Percentiles rank a stretch among this genome's conserved stretches.
Conservation (phyloP, 64 coral and sea anemone genomes). For the Pocillopora damicornis region DNA sequence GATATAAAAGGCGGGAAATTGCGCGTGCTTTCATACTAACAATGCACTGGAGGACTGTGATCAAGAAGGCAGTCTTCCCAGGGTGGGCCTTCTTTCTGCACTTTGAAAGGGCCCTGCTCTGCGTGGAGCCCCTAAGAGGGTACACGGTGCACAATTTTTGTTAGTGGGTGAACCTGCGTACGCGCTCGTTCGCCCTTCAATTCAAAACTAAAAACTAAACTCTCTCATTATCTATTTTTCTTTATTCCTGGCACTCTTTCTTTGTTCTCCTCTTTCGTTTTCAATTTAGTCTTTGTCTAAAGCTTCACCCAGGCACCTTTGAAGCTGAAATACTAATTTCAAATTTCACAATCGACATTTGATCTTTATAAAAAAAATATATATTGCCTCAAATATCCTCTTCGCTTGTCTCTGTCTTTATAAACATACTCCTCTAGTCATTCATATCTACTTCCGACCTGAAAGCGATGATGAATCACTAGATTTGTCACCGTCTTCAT, state of each 20-base stretch:
- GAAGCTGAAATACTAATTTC: too few relatives aligned
- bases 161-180: conserved; percentile 37
- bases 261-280: neutral
- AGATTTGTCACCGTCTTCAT: too few relatives aligned
- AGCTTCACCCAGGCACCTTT: neutral
- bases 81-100: conserved; percentile 62
- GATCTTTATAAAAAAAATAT: too few relatives aligned
- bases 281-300: neutral
- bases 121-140: conserved; percentile 61
- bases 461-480: too few relatives aligned
- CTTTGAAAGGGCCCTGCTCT: conserved; percentile 43
- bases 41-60: conserved; percentile 95
- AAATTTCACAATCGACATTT: too few relatives aligned
- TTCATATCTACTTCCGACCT: too few relatives aligned
- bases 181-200: conserved; percentile 38
- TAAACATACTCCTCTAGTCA: too few relatives aligned
- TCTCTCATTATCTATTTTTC: neutral
- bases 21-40: conserved; percentile 76
- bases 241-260: neutral
- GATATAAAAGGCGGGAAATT: conserved; percentile 66
- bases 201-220: neutral
- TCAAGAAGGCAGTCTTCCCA: conserved; percentile 87
- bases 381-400: too few relatives aligned
- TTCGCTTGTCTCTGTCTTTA: too few relatives aligned
- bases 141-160: conserved; percentile 55